Conservation (phyloP, 2,888 invertebrate genomes). For the Drosophila kanekoi region DNA sequence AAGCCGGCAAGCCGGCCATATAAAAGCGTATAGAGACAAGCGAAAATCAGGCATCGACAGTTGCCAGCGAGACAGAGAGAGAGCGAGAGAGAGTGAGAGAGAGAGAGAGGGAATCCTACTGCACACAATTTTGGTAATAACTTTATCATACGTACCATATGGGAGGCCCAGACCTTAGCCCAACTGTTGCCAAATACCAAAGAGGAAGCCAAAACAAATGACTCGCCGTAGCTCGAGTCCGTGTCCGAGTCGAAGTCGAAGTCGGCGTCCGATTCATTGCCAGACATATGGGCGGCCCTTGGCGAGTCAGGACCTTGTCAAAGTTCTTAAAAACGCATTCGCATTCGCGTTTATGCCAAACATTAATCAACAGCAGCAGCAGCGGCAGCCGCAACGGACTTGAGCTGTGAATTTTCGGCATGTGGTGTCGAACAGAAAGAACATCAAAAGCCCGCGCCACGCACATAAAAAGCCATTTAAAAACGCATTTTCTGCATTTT, state of each 20-base stretch:
- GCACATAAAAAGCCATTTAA: constrained; percentile 82
- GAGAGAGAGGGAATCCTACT: constrained; percentile 5
- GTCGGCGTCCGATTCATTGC: constrained; percentile 12
- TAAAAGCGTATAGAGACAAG: constrained; percentile 64
- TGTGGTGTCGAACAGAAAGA: constrained; percentile 57
- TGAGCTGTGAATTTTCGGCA: constrained; percentile 78
- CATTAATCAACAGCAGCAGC: constrained; percentile 79
- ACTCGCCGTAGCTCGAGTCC: constrained; percentile 11
- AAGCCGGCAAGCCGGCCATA: constrained; percentile 70
- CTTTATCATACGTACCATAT: constrained; percentile 84
- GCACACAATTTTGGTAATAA: constrained; percentile 82
- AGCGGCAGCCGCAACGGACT: constrained; percentile 1
- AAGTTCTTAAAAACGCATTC: constrained; percentile 78
- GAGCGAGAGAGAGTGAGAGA: no score
- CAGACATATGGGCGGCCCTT: constrained; percentile 64
- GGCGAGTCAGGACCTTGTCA: constrained; percentile 80
- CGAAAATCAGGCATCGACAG: constrained; percentile 79
- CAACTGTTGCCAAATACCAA: constrained; percentile 58
- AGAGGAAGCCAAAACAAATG: constrained; percentile 64
- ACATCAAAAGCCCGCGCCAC: constrained; percentile 81
- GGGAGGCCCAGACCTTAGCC: constrained; percentile 79
- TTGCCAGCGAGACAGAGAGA: constrained; percentile 54
- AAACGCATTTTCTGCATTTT: constrained; percentile 81
- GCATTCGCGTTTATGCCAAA: constrained; percentile 75
- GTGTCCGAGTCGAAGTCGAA: background rate